Evolutionary conservation across 2,888 invertebrate species (phyloP).

Genomic region (Nesidiocoris tenuis): DNA sequence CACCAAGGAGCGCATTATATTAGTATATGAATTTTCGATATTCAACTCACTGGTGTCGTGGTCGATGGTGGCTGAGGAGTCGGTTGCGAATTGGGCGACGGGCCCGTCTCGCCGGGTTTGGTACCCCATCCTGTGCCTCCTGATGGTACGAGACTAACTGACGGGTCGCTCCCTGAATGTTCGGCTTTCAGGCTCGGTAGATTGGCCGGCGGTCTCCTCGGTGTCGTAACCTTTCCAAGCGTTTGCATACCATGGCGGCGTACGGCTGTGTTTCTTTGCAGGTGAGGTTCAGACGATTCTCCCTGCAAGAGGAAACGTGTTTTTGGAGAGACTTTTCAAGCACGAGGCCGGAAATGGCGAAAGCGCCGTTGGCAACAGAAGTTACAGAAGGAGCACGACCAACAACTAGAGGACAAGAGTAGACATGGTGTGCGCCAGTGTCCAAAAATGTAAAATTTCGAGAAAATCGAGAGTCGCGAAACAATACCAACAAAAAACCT

Average conservation of each 20-base stretch:
- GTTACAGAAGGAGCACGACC: too few species aligned
- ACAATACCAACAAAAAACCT: background rate
- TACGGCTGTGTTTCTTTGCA: slow-evolving; percentile 83
- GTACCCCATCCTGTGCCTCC: slow-evolving; percentile 79
- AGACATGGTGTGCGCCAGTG: too few species aligned
- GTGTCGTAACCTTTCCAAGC: slow-evolving; percentile 98
- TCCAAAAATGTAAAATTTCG: too few species aligned
- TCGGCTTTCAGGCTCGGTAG: slow-evolving; percentile 99
- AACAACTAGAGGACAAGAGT: too few species aligned
- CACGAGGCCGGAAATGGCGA: background rate
- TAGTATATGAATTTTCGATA: too few species aligned
- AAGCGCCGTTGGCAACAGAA: too few species aligned
- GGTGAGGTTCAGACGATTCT: slow-evolving; percentile 82
- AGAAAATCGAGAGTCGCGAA: background rate
- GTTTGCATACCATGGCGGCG: slow-evolving; percentile 97
- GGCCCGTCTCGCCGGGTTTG: slow-evolving; percentile 58
- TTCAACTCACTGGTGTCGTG: slow-evolving; percentile 50
- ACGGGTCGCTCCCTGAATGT: slow-evolving; percentile 74
- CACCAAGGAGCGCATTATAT: too few species aligned
- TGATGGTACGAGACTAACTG: slow-evolving; percentile 74
- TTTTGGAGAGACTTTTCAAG: background rate
- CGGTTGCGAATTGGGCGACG: slow-evolving; percentile 49
- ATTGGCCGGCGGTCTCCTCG: slow-evolving; percentile 97
- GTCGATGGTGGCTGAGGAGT: slow-evolving; percentile 44
- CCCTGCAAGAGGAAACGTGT: slow-evolving; percentile 60